phyloP scores from a whole-genome alignment of 2,888 invertebrate genomes.

The Leptopilina syphax region DNA sequence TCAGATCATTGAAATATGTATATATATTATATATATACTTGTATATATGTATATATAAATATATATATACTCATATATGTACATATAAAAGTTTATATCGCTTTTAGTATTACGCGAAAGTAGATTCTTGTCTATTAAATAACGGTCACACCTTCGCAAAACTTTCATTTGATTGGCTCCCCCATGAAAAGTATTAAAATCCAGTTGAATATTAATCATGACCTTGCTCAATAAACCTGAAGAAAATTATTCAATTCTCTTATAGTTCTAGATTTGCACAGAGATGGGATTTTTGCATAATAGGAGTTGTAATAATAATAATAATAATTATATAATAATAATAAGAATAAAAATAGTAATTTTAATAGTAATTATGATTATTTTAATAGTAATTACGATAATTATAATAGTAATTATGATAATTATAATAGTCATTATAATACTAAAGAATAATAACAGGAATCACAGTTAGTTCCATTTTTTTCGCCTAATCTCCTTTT shows the following conservation, averaged over 20 bases:
- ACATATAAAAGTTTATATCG: neutral
- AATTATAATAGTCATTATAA: neutral
- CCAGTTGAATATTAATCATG: conserved; percentile 12
- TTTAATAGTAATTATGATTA: too few species aligned
- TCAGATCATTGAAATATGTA: conserved; percentile 10
- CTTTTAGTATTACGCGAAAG: neutral
- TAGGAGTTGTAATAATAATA: neutral
- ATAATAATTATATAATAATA: too few species aligned
- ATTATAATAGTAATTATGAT: neutral
- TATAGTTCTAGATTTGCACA: conserved; percentile 12
- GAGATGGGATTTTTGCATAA: conserved; percentile 19
- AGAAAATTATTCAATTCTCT: conserved; percentile 9
- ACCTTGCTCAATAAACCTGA: conserved; percentile 20
- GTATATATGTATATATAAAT: too few species aligned
- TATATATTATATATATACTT: neutral
- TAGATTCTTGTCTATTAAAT: neutral
- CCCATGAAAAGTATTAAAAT: neutral
- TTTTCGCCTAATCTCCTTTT: too few species aligned
- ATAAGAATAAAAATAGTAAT: too few species aligned
- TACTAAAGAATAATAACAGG: too few species aligned
- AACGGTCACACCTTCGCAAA: conserved; percentile 23
- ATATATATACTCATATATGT: too few species aligned
- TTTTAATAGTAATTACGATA: too few species aligned
- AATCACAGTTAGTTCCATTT: too few species aligned
- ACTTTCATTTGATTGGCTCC: conserved; percentile 31